Percentiles rank a stretch among this genome's conserved stretches.
Evolutionary conservation across 2,888 invertebrate genomes (phyloP).

Genomic region (Ophioninae sp.): DNA sequence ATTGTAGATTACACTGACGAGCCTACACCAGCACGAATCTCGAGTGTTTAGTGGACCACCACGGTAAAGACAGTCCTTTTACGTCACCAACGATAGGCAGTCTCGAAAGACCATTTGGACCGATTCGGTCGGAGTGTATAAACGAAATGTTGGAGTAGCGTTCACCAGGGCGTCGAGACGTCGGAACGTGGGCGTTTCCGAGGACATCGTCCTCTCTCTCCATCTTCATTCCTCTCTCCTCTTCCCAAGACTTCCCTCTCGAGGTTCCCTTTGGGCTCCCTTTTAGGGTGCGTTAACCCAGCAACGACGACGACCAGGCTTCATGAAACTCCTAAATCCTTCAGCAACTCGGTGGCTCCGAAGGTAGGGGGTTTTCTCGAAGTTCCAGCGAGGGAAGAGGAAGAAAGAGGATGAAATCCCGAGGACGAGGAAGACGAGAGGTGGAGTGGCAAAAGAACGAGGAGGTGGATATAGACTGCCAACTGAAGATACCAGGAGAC

Average conservation of each 20-base stretch:
- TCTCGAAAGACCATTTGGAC: background rate
- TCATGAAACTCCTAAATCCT: conserved; percentile 65
- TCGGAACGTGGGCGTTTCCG: conserved; percentile 64
- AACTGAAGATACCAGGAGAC: conserved; percentile 40
- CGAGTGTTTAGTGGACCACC: background rate
- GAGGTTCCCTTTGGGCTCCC: conserved; percentile 64
- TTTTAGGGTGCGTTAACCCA: conserved; percentile 74
- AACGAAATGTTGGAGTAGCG: conserved; percentile 28
- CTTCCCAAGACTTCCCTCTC: conserved; percentile 28
- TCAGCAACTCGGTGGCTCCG: conserved; percentile 32
- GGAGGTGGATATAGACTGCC: conserved; percentile 39
- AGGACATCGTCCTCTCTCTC: conserved; percentile 63
- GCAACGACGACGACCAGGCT: conserved; percentile 43
- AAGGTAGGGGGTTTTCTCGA: conserved; percentile 33
- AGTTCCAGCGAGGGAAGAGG: conserved; percentile 27
- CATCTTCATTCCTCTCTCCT: conserved; percentile 8
- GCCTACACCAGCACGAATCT: background rate
- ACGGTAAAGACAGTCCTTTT: conserved; percentile 2
- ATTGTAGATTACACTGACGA: background rate
- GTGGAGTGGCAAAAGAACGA: conserved; percentile 37
- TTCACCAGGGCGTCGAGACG: conserved; percentile 50
- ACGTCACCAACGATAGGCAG: background rate
- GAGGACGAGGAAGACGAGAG: conserved; percentile 33
- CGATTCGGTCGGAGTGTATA: conserved; percentile 32
- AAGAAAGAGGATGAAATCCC: conserved; percentile 12